Conservation (phyloP, 2,888 invertebrate species). For the Xanthorhoe designata region DNA sequence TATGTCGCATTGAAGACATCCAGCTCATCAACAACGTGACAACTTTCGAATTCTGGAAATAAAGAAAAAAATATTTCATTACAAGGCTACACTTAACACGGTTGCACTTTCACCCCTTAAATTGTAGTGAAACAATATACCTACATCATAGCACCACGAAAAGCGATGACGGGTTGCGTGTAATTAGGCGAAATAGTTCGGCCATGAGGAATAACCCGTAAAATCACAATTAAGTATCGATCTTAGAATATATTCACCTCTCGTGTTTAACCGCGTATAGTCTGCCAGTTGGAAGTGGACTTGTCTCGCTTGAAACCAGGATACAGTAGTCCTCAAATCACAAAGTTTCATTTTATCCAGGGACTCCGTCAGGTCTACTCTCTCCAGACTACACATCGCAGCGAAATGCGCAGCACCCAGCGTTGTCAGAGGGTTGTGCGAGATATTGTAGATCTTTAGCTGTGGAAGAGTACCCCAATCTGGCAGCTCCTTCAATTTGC, state of each 20-base stretch:
- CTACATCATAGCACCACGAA: too few species aligned
- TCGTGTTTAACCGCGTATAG: constrained; percentile 68
- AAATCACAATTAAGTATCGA: too few species aligned
- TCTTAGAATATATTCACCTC: constrained; percentile 56
- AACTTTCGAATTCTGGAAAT: constrained; percentile 71
- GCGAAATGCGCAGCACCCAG: constrained; percentile 84
- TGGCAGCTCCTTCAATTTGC: constrained; percentile 85
- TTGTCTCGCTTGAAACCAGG: constrained; percentile 71
- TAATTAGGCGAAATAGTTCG: too few species aligned
- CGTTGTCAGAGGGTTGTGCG: constrained; percentile 81
- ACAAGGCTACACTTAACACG: too few species aligned
- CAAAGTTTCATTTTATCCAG: constrained; percentile 64
- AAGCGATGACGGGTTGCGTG: neutral
- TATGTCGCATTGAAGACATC: constrained; percentile 64
- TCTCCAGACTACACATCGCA: constrained; percentile 86
- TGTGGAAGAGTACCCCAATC: constrained; percentile 86
- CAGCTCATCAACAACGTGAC: constrained; percentile 56
- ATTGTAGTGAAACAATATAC: neutral
- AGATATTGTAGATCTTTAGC: constrained; percentile 86
- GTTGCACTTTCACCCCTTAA: neutral
- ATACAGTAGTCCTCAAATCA: constrained; percentile 60
- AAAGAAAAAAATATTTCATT: constrained; percentile 8
- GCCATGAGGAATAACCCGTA: too few species aligned
- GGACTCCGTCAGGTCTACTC: constrained; percentile 81
- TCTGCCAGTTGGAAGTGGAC: constrained; percentile 69